A percentile compares a stretch with the other conserved stretches of the same genome.
These are phyloP conservation scores for Brachyhypopomus gauderio DNA, from an alignment of 2,113 vertebrate genomes.

Conservation along the genomic window DNA sequence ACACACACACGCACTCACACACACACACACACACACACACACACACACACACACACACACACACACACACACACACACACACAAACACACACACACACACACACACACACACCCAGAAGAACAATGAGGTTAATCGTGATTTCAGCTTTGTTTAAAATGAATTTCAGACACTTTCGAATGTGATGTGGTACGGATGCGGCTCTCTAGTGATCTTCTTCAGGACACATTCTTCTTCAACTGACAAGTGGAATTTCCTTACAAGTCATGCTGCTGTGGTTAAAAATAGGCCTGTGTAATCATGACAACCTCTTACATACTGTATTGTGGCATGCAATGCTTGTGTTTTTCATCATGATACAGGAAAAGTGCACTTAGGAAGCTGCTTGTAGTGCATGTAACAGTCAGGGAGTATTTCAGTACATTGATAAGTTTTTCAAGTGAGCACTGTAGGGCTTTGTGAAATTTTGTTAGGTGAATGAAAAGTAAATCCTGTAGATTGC, in stretches of 20 bases:
- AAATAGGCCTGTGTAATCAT: conserved; percentile 49
- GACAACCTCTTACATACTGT: conserved; percentile 37
- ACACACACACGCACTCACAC: too few relatives aligned
- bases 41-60: too few relatives aligned
- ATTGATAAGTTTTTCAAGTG: not conserved
- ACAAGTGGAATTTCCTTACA: conserved; percentile 47
- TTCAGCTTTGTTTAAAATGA: not conserved
- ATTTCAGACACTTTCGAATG: not conserved
- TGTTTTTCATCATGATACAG: conserved; percentile 9
- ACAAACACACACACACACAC: too few relatives aligned
- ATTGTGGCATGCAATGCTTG: conserved; percentile 40
- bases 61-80: not conserved
- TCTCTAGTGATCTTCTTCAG: conserved; percentile 32
- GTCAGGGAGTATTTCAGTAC: not conserved
- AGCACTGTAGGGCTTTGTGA: not conserved
- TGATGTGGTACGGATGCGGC: conserved; percentile 15
- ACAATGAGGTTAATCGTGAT: conserved; percentile 1
- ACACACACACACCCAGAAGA: too few relatives aligned
- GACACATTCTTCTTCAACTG: conserved; percentile 34
- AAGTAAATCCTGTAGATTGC: not conserved
- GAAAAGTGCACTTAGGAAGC: conserved; percentile 14
- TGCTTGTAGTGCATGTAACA: not conserved
- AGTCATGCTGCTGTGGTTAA: conserved; percentile 43
- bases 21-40: not conserved
- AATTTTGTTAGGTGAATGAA: not conserved